Evolutionary conservation across 1,140 invertebrate genomes (phyloP), one percentile per base, ranked within the genome.

Genomic region (Caenorhabditis inopinata): DNA sequence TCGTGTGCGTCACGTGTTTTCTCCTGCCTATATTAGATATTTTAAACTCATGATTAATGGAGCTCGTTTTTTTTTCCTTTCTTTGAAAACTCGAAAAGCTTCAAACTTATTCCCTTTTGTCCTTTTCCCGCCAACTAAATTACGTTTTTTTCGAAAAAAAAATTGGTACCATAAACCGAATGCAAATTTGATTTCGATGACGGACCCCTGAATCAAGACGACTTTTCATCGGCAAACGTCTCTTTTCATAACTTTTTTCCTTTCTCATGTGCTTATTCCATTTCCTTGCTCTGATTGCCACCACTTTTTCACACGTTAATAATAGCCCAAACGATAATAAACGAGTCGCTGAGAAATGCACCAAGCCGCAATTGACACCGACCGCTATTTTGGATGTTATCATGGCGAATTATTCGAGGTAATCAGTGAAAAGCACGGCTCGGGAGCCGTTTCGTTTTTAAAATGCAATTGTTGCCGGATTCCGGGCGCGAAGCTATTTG

Each of bases 321-420:
- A 18, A 68, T 38, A 21, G 1, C 1, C 7, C 11, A 16, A 9
- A 0, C 1, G n/a, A 6, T 21, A 23, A 51, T 6, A 68, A 68
- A 68, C 38, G 58, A 16, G 9, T 1, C 1, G n/a, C 12, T 21
- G n/a, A 51, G 12, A 68, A 68, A 68, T 68, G 58, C n/a, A 68
- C 58, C 14, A 68, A 68, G 21, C 58, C 58, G 0, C 35, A 32
- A 12, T 18, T 79, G 25, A 45, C 53, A 21, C 77, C 77, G 18
- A 27, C 32, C 5, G 51, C 25, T 12, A 46, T 79, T 68, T 38
- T 79, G 35, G 38, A 45, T 47, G 51, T 79, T 12, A 45, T 79
- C 11, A 58, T 68, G 53, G 23, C 32, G 0, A 68, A 46, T 27
- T 46, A 46, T 45, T 62, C 51, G 12, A 68, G 42, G 35, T 79